These are phyloP conservation scores for Cyclura pinguis DNA, from an alignment of 2,797 vertebrate genomes.

Conservation along the genomic window DNA sequence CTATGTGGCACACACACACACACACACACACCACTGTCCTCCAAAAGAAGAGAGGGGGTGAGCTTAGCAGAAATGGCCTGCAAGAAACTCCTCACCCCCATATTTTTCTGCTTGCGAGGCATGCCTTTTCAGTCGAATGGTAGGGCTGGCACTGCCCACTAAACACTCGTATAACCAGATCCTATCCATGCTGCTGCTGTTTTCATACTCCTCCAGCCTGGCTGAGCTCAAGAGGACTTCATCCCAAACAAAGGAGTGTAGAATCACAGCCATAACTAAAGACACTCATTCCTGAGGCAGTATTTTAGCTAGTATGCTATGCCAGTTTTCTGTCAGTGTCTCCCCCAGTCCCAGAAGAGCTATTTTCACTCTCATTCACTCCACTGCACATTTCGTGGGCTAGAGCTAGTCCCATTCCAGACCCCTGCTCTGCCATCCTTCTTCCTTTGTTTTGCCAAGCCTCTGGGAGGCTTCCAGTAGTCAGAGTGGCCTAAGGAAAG, in stretches of 20 bases:
- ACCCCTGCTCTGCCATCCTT: not conserved
- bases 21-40: not conserved
- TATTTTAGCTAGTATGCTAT: not conserved
- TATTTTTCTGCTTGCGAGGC: not conserved
- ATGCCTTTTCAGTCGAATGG: not conserved
- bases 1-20: not conserved
- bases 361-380: not conserved
- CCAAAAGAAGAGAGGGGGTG: not conserved
- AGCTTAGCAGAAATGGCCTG: not conserved
- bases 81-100: not conserved
- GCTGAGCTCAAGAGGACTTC: not conserved
- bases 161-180: not conserved
- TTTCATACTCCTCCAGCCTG: too few species aligned
- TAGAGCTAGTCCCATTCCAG: not conserved
- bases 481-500: conserved; percentile 20
- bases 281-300: not conserved
- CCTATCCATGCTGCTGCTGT: too few species aligned
- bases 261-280: not conserved
- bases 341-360: not conserved
- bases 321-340: not conserved
- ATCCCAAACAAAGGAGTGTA: not conserved
- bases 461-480: conserved; percentile 18
- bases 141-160: too few species aligned
- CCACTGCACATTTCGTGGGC: not conserved
- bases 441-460: conserved; percentile 22